Evolutionary conservation across 2,797 vertebrate genomes (phyloP).

Genomic region (Tragopan temminckii): DNA sequence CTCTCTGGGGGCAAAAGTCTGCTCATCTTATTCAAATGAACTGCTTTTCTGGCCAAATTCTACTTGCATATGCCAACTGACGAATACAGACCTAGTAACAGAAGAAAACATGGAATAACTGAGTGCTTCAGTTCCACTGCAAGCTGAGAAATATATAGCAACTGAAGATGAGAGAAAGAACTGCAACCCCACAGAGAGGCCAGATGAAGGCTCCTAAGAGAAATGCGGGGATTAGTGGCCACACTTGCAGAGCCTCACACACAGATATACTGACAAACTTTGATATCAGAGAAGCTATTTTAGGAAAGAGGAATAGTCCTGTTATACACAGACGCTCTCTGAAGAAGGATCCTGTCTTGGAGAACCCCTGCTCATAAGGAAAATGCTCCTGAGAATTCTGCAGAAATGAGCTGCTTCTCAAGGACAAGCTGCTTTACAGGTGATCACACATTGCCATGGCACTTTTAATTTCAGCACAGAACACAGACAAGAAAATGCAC

Average conservation of each 20-base stretch:
- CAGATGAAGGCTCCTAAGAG: neutral
- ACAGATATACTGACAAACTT: neutral
- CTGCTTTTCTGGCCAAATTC: conserved; percentile 68
- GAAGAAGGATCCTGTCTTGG: neutral
- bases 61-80: conserved; percentile 65
- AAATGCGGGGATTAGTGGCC: neutral
- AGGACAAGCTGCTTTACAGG: neutral
- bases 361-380: neutral
- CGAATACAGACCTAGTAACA: conserved; percentile 70
- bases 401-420: neutral
- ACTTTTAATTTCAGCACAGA: neutral
- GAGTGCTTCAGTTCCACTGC: conserved; percentile 9
- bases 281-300: neutral
- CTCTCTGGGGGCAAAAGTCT: conserved; percentile 73
- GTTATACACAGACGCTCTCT: neutral
- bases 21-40: conserved; percentile 76
- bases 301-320: neutral
- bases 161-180: conserved; percentile 7
- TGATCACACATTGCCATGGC: neutral
- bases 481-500: neutral
- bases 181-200: neutral
- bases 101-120: conserved; percentile 67
- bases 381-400: neutral
- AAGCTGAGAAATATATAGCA: conserved; percentile 32
- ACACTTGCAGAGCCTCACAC: neutral